A percentile compares a stretch with the other conserved stretches of the same genome.
Evolutionary conservation across 2,113 vertebrate genomes (phyloP).

Genomic region (Periophthalmodon schlosseri): DNA sequence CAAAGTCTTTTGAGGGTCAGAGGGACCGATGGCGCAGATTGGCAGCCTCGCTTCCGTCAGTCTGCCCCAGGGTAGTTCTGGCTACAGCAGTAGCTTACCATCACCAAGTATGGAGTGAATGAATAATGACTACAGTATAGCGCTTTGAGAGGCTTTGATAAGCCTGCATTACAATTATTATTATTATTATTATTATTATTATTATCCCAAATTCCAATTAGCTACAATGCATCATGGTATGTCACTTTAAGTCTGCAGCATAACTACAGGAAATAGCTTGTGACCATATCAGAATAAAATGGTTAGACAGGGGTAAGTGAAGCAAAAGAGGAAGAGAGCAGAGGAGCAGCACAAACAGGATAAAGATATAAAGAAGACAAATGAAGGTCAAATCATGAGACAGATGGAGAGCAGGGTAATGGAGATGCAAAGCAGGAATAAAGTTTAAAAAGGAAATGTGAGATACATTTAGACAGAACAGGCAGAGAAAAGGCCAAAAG

Average conservation of each 20-base stretch:
- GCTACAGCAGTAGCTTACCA: too few relatives aligned
- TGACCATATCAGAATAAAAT: background rate
- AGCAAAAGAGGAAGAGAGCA: background rate
- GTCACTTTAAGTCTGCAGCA: background rate
- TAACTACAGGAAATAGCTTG: background rate
- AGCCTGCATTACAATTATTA: too few relatives aligned
- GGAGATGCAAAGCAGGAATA: background rate
- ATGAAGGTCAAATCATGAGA: slow-evolving; percentile 9
- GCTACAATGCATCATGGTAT: background rate
- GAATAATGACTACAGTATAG: too few relatives aligned
- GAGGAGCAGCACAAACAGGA: background rate
- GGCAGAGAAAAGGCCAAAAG: background rate
- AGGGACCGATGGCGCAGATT: too few relatives aligned
- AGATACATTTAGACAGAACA: background rate
- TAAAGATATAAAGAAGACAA: slow-evolving; percentile 7
- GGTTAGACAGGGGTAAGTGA: background rate
- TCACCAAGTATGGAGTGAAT: too few relatives aligned
- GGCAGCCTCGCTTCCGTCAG: too few relatives aligned
- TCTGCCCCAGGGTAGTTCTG: too few relatives aligned
- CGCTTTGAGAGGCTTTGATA: too few relatives aligned
- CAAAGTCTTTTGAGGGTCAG: background rate
- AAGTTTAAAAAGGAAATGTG: background rate
- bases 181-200: too few relatives aligned
- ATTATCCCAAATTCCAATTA: background rate
- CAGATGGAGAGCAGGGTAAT: background rate